Evolutionary conservation across 2,797 vertebrate species (phyloP).

Genomic region (Mionectes olivaceus): DNA sequence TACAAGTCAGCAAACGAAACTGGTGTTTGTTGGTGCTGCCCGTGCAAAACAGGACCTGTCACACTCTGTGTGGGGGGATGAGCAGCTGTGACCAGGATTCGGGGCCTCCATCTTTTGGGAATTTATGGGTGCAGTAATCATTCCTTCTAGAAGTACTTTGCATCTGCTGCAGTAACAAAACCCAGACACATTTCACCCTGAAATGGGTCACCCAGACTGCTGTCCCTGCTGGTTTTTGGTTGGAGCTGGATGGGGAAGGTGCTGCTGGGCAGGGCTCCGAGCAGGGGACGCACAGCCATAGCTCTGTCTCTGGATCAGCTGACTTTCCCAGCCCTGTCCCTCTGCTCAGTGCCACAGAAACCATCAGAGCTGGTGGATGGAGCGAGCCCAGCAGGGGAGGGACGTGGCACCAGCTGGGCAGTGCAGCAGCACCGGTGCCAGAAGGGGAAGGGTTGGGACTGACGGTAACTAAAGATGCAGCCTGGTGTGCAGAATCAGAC

Average conservation of each 20-base stretch:
- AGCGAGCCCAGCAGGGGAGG: fast-evolving
- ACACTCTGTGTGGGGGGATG: fast-evolving
- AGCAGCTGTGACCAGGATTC: neutral
- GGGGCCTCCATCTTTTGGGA: neutral
- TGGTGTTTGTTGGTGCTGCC: neutral
- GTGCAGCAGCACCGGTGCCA: neutral
- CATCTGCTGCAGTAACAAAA: neutral
- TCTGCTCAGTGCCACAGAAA: fast-evolving
- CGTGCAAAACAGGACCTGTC: neutral
- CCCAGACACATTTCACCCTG: fast-evolving
- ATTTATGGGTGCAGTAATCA: fast-evolving
- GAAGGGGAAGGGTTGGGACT: neutral
- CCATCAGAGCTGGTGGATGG: fast-evolving
- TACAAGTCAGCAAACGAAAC: neutral
- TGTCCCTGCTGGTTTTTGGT: fast-evolving
- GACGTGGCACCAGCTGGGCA: fast-evolving
- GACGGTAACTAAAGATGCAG: neutral
- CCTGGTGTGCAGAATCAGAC: neutral
- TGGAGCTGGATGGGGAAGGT: neutral
- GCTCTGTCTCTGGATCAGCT: too few species aligned
- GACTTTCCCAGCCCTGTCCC: neutral
- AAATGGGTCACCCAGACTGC: neutral
- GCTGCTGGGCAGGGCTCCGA: neutral
- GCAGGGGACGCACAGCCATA: neutral
- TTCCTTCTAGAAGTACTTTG: neutral